Evolutionary conservation across 2,797 vertebrate species (phyloP), one percentile per base, ranked within the genome.

Genomic region (Galagoides demidoff): DNA sequence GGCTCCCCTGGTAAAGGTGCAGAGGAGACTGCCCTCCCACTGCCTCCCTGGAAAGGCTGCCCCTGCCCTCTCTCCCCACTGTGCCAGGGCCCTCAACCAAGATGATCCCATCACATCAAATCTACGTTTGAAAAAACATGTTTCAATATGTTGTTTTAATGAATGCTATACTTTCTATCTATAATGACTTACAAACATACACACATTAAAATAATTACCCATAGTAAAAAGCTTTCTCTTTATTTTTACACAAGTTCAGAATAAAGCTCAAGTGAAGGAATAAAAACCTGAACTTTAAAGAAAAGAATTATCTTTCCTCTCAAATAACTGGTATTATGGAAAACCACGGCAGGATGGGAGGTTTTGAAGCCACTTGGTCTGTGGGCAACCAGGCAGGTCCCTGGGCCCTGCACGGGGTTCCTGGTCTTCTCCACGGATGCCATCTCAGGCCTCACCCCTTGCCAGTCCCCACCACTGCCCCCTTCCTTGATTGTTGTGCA

Each of bases 91-190:
- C 49, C 14, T 14, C 14, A 52, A 52, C 49, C 49, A 17, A 52
- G 49, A 52, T 52, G 49, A 14, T 52, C 14, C 14, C 49, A 52
- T 52, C 49, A 97, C 93, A 84, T 92, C 76, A 90, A 92, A 95
- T 97, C 92, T 96, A 49, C 2, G 8, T 97, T 98, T 98, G 91
- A 98, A 98, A 98, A 76, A 85, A 96, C 96, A 82, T 96, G 94
- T 37, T 96, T 96, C 89, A 97, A 94, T 96, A 97, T 96, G 96
- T 98, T 98, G 97, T 97, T 98, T 31, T 68, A 34, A 68, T 97
- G 97, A 96, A 94, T 92, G 95, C 4, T 96, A 96, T 97, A 25
- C 93, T 97, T 96, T 92, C 57, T 79, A 96, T 95, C 82, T 89
- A 68, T 93, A 97, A 96, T 96, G 92, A 90, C 66, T 85, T 97